phyloP scores from a whole-genome alignment of 2,888 invertebrate genomes.

The Gerris lacustris region DNA sequence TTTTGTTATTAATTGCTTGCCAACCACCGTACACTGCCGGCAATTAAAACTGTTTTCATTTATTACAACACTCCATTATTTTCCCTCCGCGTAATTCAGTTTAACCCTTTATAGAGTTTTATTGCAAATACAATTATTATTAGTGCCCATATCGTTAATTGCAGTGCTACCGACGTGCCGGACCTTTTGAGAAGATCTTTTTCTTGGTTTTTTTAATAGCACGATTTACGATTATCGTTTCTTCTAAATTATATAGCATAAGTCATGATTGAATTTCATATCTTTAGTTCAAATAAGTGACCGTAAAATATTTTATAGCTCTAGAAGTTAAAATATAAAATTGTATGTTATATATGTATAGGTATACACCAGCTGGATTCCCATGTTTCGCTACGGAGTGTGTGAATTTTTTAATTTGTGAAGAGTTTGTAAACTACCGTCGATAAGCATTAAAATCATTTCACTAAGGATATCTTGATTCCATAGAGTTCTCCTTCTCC shows the following conservation, averaged over 20 bases:
- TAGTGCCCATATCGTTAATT: background rate
- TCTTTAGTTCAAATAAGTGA: background rate
- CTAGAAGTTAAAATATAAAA: background rate
- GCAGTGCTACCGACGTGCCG: background rate
- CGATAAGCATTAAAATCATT: too few relatives aligned
- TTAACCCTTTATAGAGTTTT: background rate
- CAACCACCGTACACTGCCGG: background rate
- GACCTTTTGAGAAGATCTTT: too few relatives aligned
- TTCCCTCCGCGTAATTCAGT: background rate
- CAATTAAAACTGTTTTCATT: background rate
- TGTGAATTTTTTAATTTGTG: too few relatives aligned
- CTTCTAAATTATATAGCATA: background rate
- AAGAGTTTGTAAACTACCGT: too few relatives aligned
- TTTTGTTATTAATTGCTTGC: too few relatives aligned
- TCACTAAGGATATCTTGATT: too few relatives aligned
- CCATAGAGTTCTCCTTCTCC: too few relatives aligned
- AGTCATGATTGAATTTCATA: background rate
- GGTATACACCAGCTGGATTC: too few relatives aligned
- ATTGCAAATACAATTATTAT: background rate
- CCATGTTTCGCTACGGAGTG: too few relatives aligned
- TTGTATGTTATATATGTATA: too few relatives aligned
- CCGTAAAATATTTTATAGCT: background rate
- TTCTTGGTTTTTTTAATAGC: too few relatives aligned
- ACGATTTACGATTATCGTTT: slow-evolving; percentile 1
- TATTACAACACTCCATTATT: slow-evolving; percentile 1